Percentiles rank a stretch among this genome's conserved stretches.
Conservation (phyloP, 2,113 vertebrate species). For the Bombycilla garrulus region DNA sequence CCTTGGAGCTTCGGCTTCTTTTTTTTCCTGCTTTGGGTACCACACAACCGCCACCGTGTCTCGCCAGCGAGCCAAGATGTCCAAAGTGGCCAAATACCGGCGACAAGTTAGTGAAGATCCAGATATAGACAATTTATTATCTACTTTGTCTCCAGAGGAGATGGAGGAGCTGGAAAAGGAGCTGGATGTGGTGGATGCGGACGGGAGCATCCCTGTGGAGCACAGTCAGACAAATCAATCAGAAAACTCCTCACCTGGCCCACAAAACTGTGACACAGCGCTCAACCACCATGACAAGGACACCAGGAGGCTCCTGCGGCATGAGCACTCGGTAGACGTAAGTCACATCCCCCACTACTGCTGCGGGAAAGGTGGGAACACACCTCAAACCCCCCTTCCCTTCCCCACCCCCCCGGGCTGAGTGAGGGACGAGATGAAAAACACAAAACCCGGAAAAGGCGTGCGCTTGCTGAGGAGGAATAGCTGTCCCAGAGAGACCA, state of each 20-base stretch:
- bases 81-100: conserved; percentile 79
- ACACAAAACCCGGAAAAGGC: not conserved
- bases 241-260: conserved; percentile 65
- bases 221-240: conserved; percentile 68
- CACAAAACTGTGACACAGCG: conserved; percentile 67
- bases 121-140: conserved; percentile 83
- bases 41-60: conserved; percentile 39
- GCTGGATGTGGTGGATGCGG: conserved; percentile 83
- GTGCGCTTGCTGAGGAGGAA: not conserved
- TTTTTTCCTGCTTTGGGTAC: conserved; percentile 16
- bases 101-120: conserved; percentile 85
- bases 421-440: not conserved
- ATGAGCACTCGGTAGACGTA: conserved; percentile 84
- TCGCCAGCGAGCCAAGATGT: conserved; percentile 73
- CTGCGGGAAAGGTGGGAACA: not conserved
- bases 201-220: conserved; percentile 76
- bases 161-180: conserved; percentile 87
- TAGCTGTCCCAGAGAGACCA: not conserved
- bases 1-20: conserved; percentile 1
- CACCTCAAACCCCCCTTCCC: no score
- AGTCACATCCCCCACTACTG: conserved; percentile 27
- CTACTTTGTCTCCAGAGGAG: conserved; percentile 84
- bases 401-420: not conserved
- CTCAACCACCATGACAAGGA: conserved; percentile 75
- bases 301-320: conserved; percentile 74